A percentile compares a stretch with the other conserved stretches of the same genome.
phyloP scores from a whole-genome alignment of 2,113 vertebrate species.

The Pterocles orientalis region DNA sequence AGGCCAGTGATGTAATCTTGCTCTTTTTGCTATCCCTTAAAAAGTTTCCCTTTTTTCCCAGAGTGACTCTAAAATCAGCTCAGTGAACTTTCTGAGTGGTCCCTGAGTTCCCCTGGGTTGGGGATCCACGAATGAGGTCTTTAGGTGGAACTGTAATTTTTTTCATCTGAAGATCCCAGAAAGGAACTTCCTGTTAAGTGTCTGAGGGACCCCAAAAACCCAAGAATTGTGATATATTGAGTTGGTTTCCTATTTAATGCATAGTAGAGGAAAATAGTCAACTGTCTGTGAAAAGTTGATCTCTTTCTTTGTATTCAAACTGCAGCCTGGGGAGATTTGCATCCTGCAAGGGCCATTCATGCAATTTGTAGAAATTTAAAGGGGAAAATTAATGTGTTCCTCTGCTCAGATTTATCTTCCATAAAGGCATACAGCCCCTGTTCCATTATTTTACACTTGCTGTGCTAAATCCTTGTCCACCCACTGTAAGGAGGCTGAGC shows the following conservation, averaged over 20 bases:
- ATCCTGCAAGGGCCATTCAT: background rate
- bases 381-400: background rate
- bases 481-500: background rate
- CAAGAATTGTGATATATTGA: background rate
- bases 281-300: background rate
- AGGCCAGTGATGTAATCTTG: background rate
- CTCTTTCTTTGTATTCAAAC: background rate
- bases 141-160: background rate
- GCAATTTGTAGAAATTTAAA: background rate
- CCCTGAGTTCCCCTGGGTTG: background rate
- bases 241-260: background rate
- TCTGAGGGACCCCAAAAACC: accelerated
- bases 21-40: background rate
- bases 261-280: background rate
- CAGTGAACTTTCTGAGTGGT: background rate
- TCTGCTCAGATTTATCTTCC: background rate
- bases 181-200: background rate
- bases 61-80: background rate
- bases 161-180: background rate
- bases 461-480: background rate
- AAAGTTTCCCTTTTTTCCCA: background rate
- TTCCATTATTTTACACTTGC: background rate
- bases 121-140: accelerated
- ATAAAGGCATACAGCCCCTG: background rate
- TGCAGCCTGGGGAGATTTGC: background rate